Percentiles rank a stretch among this genome's conserved stretches.
Conservation (phyloP, 2,888 invertebrate species). For the Tricholauxania praeusta region DNA sequence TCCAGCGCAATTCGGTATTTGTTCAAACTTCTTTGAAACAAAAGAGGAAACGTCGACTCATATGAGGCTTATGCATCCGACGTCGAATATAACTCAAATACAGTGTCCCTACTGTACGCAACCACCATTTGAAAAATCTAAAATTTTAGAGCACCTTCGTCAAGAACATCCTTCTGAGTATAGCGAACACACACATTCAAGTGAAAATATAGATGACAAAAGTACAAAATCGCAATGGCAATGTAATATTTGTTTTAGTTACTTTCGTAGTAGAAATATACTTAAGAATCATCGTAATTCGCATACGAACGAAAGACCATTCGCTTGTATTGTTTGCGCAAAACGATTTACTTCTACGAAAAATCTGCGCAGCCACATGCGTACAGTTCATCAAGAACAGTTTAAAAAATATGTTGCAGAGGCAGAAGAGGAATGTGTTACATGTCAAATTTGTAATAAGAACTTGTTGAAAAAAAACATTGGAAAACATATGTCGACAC, state of each 20-base stretch:
- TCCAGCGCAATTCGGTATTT: conserved; percentile 26
- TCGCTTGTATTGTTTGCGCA: conserved; percentile 36
- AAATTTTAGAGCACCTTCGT: conserved; percentile 39
- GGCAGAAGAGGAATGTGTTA: conserved; percentile 22
- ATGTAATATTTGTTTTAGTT: conserved; percentile 44
- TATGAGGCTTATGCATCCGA: conserved; percentile 33
- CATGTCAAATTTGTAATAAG: conserved; percentile 47
- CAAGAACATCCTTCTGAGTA: conserved; percentile 37
- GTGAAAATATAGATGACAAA: conserved; percentile 26
- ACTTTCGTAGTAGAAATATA: conserved; percentile 25
- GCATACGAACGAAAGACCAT: conserved; percentile 37
- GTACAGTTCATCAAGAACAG: conserved; percentile 36
- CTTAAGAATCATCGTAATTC: conserved; percentile 41
- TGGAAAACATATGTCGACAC: conserved; percentile 46
- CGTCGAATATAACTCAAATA: conserved; percentile 26
- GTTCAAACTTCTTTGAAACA: conserved; percentile 34
- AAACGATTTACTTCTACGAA: conserved; percentile 38
- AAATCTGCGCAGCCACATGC: conserved; percentile 42
- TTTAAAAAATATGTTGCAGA: conserved; percentile 33
- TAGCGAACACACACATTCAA: conserved; percentile 32
- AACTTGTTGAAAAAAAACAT: conserved; percentile 46
- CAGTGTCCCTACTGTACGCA: conserved; percentile 33
- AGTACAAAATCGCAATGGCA: conserved; percentile 39
- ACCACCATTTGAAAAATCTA: conserved; percentile 17
- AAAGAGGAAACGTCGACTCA: conserved; percentile 27